A percentile compares a stretch with the other conserved stretches of the same genome.
Evolutionary conservation across 2,113 vertebrate species (phyloP).

Genomic region (Plotosus lineatus): DNA sequence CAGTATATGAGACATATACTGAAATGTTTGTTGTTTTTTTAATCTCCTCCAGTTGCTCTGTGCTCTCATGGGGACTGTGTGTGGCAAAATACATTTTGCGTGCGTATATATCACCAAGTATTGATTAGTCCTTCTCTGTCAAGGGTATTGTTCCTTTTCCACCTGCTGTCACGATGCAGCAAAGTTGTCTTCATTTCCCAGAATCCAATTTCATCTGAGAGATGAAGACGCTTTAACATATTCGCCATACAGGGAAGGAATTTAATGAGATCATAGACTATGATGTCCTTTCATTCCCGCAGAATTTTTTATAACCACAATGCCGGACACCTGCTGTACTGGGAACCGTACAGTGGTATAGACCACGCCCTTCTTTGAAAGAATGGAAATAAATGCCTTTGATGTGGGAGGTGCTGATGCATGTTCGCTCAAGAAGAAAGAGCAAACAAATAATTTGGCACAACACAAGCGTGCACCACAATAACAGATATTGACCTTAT

Average conservation of each 20-base stretch:
- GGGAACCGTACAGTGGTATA: neutral
- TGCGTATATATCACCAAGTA: neutral
- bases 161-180: neutral
- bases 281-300: neutral
- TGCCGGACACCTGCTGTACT: neutral
- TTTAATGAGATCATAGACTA: neutral
- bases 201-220: constrained; percentile 6
- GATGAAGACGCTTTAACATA: neutral
- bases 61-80: neutral
- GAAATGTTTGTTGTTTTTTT: constrained; percentile 5
- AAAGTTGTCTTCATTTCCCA: neutral
- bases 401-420: neutral
- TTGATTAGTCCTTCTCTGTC: neutral
- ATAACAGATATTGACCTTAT: neutral
- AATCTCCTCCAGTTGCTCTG: neutral
- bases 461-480: neutral
- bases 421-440: neutral
- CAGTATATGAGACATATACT: too few relatives aligned
- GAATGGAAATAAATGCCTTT: constrained; percentile 12
- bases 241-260: neutral
- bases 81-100: neutral
- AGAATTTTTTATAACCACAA: neutral
- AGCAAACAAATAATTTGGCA: neutral
- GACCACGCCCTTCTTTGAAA: neutral
- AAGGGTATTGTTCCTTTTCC: neutral